Evolutionary conservation across 1,140 invertebrate species (phyloP), one percentile per base, ranked within the genome.

Genomic region (Liolophura sinensis): DNA sequence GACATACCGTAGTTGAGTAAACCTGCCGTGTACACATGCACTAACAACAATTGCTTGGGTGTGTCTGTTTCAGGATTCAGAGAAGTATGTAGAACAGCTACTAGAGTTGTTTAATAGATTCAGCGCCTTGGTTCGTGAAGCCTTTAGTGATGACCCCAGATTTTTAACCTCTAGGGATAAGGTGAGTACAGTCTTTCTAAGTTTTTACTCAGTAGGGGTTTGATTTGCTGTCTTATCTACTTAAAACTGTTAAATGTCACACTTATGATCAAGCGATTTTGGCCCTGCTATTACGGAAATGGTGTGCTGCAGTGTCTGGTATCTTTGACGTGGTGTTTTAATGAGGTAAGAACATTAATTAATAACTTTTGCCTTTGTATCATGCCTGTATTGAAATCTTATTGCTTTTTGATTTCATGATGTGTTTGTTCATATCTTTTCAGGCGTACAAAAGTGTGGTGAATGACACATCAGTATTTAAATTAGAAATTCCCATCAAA

Each of bases 141-240:
- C 97, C 16, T 99, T 99, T 81, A 89, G 92, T 77, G 94, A 98
- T 87, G 97, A 99, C 87, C 95, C 97, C 9, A 87, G 97, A 56
- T 99, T 99, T 86, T 88, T 99, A 50, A 99, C 97, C 5, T 93
- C 96, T 9, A 89, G 98, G 81, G 98, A 99, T 83, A 99, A 99
- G 85, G 85, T 85, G 67, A 63, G 69, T 62, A 18, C 51, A 54
- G 24, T 12, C 1, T 7, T 4, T 15, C n/a, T 50, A n/a, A 50
- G n/a, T 50, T 15, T 15, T 50, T 50, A 15, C n/a, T 50, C 49
- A 50, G 49, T 50, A 50, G 49, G 14, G n/a, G 49, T n/a, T n/a
- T n/a, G n/a, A n/a, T n/a, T n/a, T n/a, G n/a, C n/a, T n/a, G n/a
- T n/a, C n/a, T n/a, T n/a, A n/a, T n/a, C n/a, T n/a, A n/a, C n/a